These are phyloP conservation scores for Pitta sordida DNA, from an alignment of 2,113 vertebrate genomes.

Conservation along the genomic window DNA sequence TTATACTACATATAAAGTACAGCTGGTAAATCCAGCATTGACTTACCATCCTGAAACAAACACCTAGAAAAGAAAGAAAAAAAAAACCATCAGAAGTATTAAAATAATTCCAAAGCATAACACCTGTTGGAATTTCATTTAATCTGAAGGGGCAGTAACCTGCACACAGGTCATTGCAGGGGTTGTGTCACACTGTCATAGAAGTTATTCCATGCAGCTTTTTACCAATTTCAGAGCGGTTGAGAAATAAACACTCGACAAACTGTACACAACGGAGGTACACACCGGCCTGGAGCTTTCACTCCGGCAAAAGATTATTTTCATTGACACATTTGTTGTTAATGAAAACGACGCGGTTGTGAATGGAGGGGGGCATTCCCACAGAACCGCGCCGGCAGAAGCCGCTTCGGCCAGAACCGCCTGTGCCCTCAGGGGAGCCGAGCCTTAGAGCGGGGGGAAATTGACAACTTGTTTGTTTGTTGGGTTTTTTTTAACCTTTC, in stretches of 20 bases:
- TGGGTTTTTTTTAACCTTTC: neutral
- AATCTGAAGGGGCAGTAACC: no score
- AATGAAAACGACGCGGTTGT: rapidly evolving
- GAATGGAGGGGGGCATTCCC: neutral
- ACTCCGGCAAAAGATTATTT: rapidly evolving
- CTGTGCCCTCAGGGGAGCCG: rapidly evolving
- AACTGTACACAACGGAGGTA: no score
- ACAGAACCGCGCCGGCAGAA: neutral
- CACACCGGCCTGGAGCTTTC: no score
- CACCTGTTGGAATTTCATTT: neutral
- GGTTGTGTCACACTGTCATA: no score
- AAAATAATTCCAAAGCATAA: neutral
- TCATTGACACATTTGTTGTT: rapidly evolving
- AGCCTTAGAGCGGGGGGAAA: rapidly evolving
- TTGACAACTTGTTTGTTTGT: rapidly evolving
- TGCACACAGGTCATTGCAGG: no score
- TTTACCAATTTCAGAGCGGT: no score
- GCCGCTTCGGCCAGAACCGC: rapidly evolving
- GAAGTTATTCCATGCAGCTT: no score
- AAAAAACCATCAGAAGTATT: neutral
- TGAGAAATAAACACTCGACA: no score
- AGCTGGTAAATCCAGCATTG: neutral
- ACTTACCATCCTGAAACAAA: slow-evolving; percentile 97
- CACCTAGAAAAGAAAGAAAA: slow-evolving; percentile 73
- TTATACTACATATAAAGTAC: neutral